phyloP scores from a whole-genome alignment of 2,797 vertebrate genomes.

The Nasua narica region DNA sequence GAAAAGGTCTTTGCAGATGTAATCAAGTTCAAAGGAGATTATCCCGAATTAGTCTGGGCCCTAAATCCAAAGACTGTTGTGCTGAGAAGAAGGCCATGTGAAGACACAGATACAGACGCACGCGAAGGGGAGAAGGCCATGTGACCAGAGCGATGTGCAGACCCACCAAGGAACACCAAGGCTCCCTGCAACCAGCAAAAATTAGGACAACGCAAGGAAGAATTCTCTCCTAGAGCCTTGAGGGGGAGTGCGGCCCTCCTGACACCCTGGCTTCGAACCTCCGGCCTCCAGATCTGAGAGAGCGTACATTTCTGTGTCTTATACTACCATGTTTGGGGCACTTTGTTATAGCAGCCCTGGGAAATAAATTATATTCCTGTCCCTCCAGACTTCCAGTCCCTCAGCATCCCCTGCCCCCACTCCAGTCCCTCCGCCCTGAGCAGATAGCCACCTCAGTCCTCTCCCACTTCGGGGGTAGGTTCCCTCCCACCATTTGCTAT shows the following conservation, averaged over 20 bases:
- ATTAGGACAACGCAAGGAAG: not conserved
- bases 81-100: not conserved
- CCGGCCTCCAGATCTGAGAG: not conserved
- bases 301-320: not conserved
- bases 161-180: not conserved
- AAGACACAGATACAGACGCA: not conserved
- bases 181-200: not conserved
- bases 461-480: too few relatives aligned
- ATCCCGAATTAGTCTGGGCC: not conserved
- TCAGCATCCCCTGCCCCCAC: not conserved
- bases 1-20: not conserved
- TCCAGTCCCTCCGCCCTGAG: not conserved
- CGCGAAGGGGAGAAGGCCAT: not conserved
- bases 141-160: not conserved
- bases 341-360: not conserved
- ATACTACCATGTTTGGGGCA: not conserved
- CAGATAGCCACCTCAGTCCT: too few relatives aligned
- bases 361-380: not conserved
- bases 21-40: constrained; percentile 1
- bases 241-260: not conserved
- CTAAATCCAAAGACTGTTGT: not conserved
- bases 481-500: too few relatives aligned
- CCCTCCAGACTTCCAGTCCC: not conserved
- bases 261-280: not conserved
- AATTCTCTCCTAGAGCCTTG: not conserved